These are phyloP conservation scores for Aurelia sp. DNA, from an alignment of 30 jellyfish, hydroid and myxozoan genomes.

Conservation along the genomic window DNA sequence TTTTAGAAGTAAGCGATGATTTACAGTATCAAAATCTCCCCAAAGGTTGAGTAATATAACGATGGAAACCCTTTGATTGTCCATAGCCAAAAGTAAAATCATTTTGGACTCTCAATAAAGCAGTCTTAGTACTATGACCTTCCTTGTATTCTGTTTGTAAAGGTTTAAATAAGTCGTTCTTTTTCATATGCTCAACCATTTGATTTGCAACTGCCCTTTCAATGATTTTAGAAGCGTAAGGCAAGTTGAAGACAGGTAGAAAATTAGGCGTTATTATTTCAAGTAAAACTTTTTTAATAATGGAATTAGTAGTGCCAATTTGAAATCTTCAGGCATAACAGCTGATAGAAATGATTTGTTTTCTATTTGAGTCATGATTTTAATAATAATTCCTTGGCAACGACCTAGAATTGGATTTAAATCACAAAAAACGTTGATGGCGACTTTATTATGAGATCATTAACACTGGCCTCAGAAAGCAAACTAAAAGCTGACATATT, in stretches of 20 bases:
- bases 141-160: conserved; percentile 48
- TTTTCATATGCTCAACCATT: conserved; percentile 37
- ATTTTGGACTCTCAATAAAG: conserved; percentile 24
- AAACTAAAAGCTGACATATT: conserved; percentile 7
- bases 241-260: too few species aligned
- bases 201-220: conserved; percentile 50
- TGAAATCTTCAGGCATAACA: too few species aligned
- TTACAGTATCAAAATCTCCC: conserved; percentile 55
- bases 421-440: conserved; percentile 35
- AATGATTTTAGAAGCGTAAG: too few species aligned
- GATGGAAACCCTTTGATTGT: too few species aligned
- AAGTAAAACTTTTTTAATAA: too few species aligned
- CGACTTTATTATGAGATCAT: conserved; percentile 1
- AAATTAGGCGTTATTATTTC: too few species aligned
- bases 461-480: conserved; percentile 35
- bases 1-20: conserved; percentile 35
- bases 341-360: conserved; percentile 30
- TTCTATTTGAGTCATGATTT: conserved; percentile 27
- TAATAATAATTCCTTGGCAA: conserved; percentile 9
- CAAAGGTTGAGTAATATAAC: conserved; percentile 38
- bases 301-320: too few species aligned
- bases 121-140: too few species aligned
- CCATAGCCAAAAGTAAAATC: conserved; percentile 29
- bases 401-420: conserved; percentile 39
- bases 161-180: conserved; percentile 35